Evolutionary conservation across 2,797 vertebrate genomes (phyloP).

Genomic region (Adelosebastes latens): DNA sequence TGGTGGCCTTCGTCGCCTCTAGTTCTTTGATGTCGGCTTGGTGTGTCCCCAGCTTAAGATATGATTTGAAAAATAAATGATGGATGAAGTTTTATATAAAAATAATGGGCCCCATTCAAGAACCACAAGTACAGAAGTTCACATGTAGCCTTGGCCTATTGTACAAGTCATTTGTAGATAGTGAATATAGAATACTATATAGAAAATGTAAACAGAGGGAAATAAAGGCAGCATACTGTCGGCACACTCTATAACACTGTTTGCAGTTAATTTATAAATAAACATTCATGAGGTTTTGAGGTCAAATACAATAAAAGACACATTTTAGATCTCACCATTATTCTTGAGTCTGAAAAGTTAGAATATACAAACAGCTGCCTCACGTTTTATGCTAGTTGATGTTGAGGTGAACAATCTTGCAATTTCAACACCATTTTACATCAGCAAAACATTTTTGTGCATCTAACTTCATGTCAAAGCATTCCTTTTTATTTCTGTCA

Average conservation of each 20-base stretch:
- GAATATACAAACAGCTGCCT: not conserved
- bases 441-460: not conserved
- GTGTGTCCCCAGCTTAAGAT: too few relatives aligned
- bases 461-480: not conserved
- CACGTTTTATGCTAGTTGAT: not conserved
- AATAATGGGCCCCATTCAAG: not conserved
- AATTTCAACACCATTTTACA: not conserved
- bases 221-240: not conserved
- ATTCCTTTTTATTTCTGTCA: not conserved
- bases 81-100: not conserved
- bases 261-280: not conserved
- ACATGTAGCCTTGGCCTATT: not conserved
- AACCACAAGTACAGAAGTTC: not conserved
- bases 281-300: not conserved
- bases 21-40: too few relatives aligned
- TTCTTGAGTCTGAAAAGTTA: not conserved
- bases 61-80: not conserved
- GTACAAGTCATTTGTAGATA: not conserved
- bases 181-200: not conserved
- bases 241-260: not conserved
- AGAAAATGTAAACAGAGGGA: not conserved
- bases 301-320: not conserved
- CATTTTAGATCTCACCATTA: not conserved
- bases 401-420: not conserved
- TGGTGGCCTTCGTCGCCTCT: too few relatives aligned